Conservation (phyloP, 1,140 invertebrate species). For the Drosophila kepulauana region DNA sequence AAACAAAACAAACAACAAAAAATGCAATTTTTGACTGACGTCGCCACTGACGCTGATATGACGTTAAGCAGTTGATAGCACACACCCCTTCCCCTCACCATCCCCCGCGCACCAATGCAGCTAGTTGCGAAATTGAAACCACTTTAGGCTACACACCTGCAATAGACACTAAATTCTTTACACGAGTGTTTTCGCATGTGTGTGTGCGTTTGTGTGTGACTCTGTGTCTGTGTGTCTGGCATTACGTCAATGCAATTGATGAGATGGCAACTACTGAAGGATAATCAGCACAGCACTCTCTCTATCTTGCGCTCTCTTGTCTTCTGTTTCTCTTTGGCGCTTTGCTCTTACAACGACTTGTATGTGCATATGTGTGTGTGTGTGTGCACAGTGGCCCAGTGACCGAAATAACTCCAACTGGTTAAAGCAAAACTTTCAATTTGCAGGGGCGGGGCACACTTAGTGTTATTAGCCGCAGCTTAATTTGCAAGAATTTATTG, state of each 20-base stretch:
- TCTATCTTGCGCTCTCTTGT: not conserved
- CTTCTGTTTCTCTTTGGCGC: not conserved
- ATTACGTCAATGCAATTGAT: slow-evolving; percentile 76
- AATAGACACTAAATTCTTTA: slow-evolving; percentile 43
- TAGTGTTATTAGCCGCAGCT: slow-evolving; percentile 6
- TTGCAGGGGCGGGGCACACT: not conserved
- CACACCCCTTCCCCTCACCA: not conserved
- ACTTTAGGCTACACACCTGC: slow-evolving; percentile 78
- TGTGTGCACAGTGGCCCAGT: slow-evolving; percentile 43
- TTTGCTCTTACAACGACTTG: not conserved
- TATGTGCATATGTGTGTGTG: not conserved
- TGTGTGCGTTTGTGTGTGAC: slow-evolving; percentile 22
- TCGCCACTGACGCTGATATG: slow-evolving; percentile 56
- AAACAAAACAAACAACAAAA: slow-evolving; percentile 54
- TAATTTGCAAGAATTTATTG: slow-evolving; percentile 14
- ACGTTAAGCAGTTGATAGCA: slow-evolving; percentile 49
- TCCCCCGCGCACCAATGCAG: not conserved
- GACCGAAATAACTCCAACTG: slow-evolving; percentile 58
- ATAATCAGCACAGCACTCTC: slow-evolving; percentile 39
- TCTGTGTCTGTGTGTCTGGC: slow-evolving; percentile 36
- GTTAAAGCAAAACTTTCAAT: slow-evolving; percentile 48
- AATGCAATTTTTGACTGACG: slow-evolving; percentile 56
- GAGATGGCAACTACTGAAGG: slow-evolving; percentile 59
- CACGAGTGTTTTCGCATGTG: not conserved
- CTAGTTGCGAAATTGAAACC: slow-evolving; percentile 75